Conservation (phyloP, 2,888 invertebrate genomes). For the Dasypolia templi region DNA sequence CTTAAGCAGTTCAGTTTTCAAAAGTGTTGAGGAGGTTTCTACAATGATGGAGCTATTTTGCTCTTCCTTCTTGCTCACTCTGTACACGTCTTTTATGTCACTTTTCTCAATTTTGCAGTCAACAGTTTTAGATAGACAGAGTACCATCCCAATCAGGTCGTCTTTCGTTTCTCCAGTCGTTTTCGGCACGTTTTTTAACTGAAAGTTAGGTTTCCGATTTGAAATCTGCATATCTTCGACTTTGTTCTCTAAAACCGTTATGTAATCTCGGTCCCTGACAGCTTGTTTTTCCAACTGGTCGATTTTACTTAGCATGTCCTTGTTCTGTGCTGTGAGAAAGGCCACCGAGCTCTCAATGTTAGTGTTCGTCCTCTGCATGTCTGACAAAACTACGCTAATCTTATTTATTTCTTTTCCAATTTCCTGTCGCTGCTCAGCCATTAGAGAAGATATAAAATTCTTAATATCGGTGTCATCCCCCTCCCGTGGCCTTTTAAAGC, state of each 20-base stretch:
- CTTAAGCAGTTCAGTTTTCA: too few relatives aligned
- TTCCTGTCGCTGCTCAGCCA: too few relatives aligned
- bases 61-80: not conserved
- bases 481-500: too few relatives aligned
- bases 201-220: not conserved
- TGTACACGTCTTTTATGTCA: not conserved
- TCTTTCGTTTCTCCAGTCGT: not conserved
- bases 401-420: not conserved
- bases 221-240: not conserved
- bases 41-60: too few relatives aligned
- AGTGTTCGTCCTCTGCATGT: not conserved
- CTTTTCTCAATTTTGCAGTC: not conserved
- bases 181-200: not conserved
- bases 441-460: too few relatives aligned
- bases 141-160: not conserved
- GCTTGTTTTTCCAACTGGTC: not conserved
- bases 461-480: too few relatives aligned
- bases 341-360: not conserved
- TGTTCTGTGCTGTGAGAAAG: not conserved
- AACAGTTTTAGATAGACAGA: not conserved
- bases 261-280: not conserved
- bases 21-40: too few relatives aligned
- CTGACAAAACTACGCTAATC: not conserved
- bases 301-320: not conserved
- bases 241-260: not conserved